These are phyloP conservation scores for Eurytemora carolleeae DNA, from an alignment of 1,140 invertebrate genomes.

Conservation along the genomic window DNA sequence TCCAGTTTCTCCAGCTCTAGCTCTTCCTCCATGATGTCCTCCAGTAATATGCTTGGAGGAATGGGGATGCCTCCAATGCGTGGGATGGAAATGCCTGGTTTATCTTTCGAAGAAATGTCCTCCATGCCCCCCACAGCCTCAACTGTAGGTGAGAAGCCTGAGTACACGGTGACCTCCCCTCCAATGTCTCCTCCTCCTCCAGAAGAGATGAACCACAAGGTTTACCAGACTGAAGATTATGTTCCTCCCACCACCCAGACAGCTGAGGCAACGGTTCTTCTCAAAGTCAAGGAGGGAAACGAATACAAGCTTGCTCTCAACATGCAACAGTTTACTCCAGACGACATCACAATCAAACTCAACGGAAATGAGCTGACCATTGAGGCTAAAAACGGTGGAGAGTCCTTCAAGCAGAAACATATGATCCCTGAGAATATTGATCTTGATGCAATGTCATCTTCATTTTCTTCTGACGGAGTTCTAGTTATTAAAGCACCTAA, in stretches of 20 bases:
- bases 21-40: background rate
- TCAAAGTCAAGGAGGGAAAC: slow-evolving; percentile 14
- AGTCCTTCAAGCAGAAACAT: slow-evolving; percentile 11
- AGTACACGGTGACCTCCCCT: background rate
- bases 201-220: background rate
- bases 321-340: slow-evolving; percentile 12
- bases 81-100: background rate
- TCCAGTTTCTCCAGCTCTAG: background rate
- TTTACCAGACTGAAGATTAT: background rate
- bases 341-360: slow-evolving; percentile 13
- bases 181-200: background rate
- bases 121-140: background rate
- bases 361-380: slow-evolving; percentile 11
- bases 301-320: slow-evolving; percentile 15
- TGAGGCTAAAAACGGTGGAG: background rate
- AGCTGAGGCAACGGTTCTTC: slow-evolving; percentile 5
- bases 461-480: slow-evolving; percentile 11
- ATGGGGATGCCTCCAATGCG: background rate
- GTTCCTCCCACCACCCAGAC: background rate
- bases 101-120: background rate
- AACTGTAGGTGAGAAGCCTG: background rate
- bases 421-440: slow-evolving; percentile 8
- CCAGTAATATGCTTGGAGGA: background rate
- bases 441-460: slow-evolving; percentile 7
- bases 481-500: slow-evolving; percentile 14